Evolutionary conservation across 2,797 vertebrate genomes (phyloP).

Genomic region (Gymnopithys bicolor): DNA sequence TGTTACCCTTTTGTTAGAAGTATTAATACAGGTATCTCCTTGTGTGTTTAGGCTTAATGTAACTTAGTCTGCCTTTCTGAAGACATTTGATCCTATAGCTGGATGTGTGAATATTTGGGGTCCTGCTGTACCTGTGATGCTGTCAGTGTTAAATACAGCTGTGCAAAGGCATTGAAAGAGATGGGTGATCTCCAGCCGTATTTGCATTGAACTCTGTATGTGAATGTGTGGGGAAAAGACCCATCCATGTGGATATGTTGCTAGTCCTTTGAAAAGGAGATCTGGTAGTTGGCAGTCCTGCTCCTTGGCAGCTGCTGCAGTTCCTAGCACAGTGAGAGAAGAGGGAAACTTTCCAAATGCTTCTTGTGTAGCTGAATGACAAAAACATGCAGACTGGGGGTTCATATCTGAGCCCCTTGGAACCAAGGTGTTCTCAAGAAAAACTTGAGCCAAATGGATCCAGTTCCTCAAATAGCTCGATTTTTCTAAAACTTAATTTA

Average conservation of each 20-base stretch:
- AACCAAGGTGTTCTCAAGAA: neutral
- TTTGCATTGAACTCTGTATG: neutral
- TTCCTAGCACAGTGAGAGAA: neutral
- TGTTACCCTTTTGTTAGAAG: neutral
- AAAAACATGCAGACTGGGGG: neutral
- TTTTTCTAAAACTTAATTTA: neutral
- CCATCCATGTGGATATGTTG: rapidly evolving
- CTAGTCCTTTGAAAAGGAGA: neutral
- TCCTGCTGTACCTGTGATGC: neutral
- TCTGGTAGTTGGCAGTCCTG: neutral
- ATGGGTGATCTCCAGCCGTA: rapidly evolving
- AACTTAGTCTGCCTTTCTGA: neutral
- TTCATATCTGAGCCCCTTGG: neutral
- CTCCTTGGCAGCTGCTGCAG: neutral
- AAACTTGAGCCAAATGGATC: neutral
- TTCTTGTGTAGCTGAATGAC: neutral
- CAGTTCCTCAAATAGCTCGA: neutral
- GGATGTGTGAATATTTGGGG: neutral
- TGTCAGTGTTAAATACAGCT: neutral
- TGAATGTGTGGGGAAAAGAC: neutral
- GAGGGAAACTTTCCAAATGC: neutral
- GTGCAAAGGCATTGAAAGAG: neutral
- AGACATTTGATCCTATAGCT: neutral
- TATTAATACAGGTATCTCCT: neutral
- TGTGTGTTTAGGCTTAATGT: neutral